Evolutionary conservation across 2,113 vertebrate species (phyloP), one percentile per base, ranked within the genome.

Genomic region (Channa argus): DNA sequence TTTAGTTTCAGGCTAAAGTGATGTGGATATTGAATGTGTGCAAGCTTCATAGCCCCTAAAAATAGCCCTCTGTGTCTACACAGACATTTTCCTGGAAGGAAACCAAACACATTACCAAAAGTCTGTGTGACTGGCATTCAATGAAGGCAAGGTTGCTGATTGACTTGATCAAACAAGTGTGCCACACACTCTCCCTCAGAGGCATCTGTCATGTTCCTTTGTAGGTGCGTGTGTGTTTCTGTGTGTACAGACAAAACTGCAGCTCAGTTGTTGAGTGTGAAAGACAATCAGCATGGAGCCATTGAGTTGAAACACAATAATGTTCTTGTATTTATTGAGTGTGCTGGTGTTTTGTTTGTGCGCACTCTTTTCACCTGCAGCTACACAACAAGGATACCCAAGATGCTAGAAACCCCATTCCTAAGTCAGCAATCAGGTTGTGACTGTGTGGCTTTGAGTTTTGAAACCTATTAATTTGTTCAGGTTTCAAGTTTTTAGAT

Each of bases 311-410:
- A 80, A 88, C 85, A 78, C 81, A 85, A 86, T 77, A 75, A 61
- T 12, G 51, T 59, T 33, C 6, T 33, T 53, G 84, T 51, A 71
- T 33, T 54, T n/a, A 12, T 75, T 76, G 52, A 74, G 54, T 49
- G 14, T 7, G 51, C 54, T 15, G 34, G 61, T 47, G 49, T 75
- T 49, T 24, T 46, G 46, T 38, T 38, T 15, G 63, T 51, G 47
- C 67, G 61, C 12, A 15, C 2, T 56, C 44, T 70, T 75, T 86
- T 67, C 71, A 87, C 81, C 67, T 71, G 60, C 74, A 79, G 89
- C 77, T 89, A 91, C 49, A 58, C 65, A 84, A 86, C 78, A 53
- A 85, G 1, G 85, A 79, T 55, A 84, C 74, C 76, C 74, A 82
- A 56, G 60, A 74, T 9, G 24, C 53, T 1, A 4, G 61, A 66